Evolutionary conservation across 2,888 invertebrate genomes (phyloP).

Genomic region (Danaus chrysippus): DNA sequence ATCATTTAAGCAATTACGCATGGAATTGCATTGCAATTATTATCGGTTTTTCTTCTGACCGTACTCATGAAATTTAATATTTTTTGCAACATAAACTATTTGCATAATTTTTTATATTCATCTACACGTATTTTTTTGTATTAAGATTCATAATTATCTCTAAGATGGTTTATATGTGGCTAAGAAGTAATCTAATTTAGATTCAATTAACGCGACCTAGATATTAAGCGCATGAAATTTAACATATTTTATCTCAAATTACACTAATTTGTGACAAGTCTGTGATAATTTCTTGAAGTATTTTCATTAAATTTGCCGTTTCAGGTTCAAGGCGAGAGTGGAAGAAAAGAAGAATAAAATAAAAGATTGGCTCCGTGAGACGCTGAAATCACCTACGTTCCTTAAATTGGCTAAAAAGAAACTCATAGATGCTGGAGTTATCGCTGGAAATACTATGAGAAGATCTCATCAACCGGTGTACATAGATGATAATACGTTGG

Average conservation of each 20-base stretch:
- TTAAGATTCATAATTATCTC: too few species aligned
- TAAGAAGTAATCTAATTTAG: too few species aligned
- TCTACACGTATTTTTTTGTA: too few species aligned
- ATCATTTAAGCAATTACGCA: not conserved
- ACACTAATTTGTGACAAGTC: too few species aligned
- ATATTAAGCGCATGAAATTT: too few species aligned
- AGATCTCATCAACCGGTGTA: conserved; percentile 35
- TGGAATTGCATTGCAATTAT: not conserved
- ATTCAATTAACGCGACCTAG: too few species aligned
- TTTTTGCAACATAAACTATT: too few species aligned
- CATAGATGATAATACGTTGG: conserved; percentile 55
- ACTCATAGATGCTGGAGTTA: conserved; percentile 53
- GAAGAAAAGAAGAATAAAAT: conserved; percentile 70
- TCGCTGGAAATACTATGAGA: conserved; percentile 38
- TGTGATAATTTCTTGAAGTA: not conserved
- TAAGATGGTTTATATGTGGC: too few species aligned
- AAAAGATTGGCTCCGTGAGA: conserved; percentile 64
- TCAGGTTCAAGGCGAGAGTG: conserved; percentile 63
- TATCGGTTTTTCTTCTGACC: too few species aligned
- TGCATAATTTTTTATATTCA: too few species aligned
- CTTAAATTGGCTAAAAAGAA: conserved; percentile 64
- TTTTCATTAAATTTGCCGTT: conserved; percentile 3
- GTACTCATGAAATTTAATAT: too few species aligned
- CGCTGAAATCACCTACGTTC: conserved; percentile 59
- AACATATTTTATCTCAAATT: too few species aligned